phyloP scores from a whole-genome alignment of 2,797 vertebrate species.

The Parotocinclus haroldoi region DNA sequence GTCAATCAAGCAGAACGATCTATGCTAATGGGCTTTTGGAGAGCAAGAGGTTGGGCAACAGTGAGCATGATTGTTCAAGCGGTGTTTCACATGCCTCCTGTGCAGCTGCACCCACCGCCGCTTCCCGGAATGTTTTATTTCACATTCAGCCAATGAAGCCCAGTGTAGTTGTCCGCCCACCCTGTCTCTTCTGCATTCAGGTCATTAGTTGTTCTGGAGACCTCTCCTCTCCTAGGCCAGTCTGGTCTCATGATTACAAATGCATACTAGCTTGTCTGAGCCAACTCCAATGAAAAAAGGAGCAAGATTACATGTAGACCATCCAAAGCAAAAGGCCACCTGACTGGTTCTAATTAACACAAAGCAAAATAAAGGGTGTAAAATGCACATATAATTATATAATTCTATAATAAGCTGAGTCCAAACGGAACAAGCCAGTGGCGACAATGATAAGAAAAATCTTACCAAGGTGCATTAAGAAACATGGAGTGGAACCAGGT shows the following conservation, averaged over 20 bases:
- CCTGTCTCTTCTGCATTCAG: constrained; percentile 13
- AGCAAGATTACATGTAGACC: too few relatives aligned
- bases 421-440: too few relatives aligned
- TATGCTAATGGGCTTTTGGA: constrained; percentile 76
- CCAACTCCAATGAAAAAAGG: background rate
- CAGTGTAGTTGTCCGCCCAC: constrained; percentile 28
- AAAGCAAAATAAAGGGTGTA: too few relatives aligned
- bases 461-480: too few relatives aligned
- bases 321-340: too few relatives aligned
- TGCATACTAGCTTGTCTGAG: background rate
- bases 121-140: constrained; percentile 50
- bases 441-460: too few relatives aligned
- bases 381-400: too few relatives aligned
- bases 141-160: constrained; percentile 46
- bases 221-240: constrained; percentile 20
- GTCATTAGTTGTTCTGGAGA: constrained; percentile 24
- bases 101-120: constrained; percentile 73
- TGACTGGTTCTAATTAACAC: too few relatives aligned
- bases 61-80: constrained; percentile 74
- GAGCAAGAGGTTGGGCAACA: constrained; percentile 73
- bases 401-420: too few relatives aligned
- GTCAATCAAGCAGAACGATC: constrained; percentile 82
- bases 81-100: constrained; percentile 72
- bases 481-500: too few relatives aligned
- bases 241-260: constrained; percentile 23